Evolutionary conservation across 2,888 invertebrate genomes (phyloP), one percentile per base, ranked within the genome.

Genomic region (Eustalomyia histrio): DNA sequence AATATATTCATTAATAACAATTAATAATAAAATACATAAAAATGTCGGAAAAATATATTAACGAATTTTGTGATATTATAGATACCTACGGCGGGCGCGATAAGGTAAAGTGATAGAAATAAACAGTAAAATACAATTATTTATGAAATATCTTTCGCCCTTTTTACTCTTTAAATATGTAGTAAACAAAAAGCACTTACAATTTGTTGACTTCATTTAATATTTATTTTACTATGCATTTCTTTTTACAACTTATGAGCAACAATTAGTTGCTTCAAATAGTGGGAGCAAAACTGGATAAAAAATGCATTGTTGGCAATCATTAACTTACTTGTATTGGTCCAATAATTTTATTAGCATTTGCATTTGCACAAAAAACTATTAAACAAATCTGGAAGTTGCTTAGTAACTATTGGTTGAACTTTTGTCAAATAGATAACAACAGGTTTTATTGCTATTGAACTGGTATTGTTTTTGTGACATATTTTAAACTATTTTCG

Each of bases 81-180:
- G 95, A 95, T 83, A 95, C 94, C 61, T 96, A 97, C 88, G 94
- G 93, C 88, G 97, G 97, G n/a, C 93, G 97, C 88, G 97, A 97
- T 91, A 96, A 96, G 93, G 94, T 94, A 91, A 90, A 86, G 24
- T 50, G 6, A 35, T 52, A 50, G 16, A 64, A 57, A 16, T n/a
- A 24, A 16, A 21, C 4, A 55, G 50, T n/a, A 17, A 29, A 33
- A 53, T 53, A 53, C 5, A 47, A 14, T 47, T 6, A 29, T 29
- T 53, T n/a, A n/a, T 24, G 35, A 17, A n/a, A n/a, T 47, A 4
- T n/a, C 43, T 47, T 47, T 43, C 14, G 1, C 43, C n/a, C 43
- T 2, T 47, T n/a, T n/a, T 4, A 9, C 4, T 39, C 39, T 39
- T 10, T 0, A n/a, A 47, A n/a, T 47, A 14, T 2, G 39, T 12